Percentiles rank a stretch among this genome's conserved stretches.
Conservation (phyloP, 1,140 invertebrate species). For the Reticulitermes speratus region DNA sequence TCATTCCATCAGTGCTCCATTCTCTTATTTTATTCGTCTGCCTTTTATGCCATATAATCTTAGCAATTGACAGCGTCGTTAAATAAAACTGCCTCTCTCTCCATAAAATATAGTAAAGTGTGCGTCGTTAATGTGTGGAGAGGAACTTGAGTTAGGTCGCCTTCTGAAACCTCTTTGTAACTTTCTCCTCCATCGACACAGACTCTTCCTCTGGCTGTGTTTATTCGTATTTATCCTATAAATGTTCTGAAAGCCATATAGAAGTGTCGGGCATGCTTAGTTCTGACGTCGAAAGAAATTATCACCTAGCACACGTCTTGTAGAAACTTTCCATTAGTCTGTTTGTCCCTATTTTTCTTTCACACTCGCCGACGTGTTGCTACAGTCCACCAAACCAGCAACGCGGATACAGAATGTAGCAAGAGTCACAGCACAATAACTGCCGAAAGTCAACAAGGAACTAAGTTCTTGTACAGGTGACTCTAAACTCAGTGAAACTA, state of each 20-base stretch:
- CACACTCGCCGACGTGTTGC: not conserved
- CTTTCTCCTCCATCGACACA: not conserved
- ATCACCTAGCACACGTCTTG: not conserved
- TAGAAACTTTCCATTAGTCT: constrained; percentile 4
- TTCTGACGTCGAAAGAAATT: not conserved
- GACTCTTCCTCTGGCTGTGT: no score
- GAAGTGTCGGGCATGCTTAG: not conserved
- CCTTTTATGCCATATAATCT: no score
- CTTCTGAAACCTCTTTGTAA: not conserved
- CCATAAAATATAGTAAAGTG: not conserved
- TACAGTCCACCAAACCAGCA: not conserved
- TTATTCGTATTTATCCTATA: not conserved
- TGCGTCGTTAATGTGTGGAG: not conserved
- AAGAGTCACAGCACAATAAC: no score
- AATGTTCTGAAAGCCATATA: not conserved
- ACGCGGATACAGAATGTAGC: not conserved
- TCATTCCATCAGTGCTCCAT: no score
- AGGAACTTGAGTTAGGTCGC: not conserved
- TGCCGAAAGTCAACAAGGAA: no score
- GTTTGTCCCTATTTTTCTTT: not conserved
- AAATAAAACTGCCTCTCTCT: no score
- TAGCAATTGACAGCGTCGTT: no score
- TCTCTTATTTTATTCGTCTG: no score
- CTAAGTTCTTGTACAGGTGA: no score
- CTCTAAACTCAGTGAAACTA: no score